Base-by-base conservation (phyloP, 92 coral and sea anemone species). In the Parazoanthus darwini region DNA sequence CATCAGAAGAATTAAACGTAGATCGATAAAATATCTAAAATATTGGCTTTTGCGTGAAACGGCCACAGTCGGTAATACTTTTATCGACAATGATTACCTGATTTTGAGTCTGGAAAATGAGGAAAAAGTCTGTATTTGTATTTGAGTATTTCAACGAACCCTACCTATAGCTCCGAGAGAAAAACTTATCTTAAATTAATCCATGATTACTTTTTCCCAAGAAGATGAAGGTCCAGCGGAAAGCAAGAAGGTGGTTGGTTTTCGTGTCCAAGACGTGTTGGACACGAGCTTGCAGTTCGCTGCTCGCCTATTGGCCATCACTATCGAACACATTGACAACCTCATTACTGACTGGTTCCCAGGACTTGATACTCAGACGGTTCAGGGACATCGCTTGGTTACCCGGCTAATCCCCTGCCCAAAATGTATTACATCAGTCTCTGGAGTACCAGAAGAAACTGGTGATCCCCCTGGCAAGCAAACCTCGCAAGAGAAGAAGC, bases 271-370 rank as follows among this genome's bases (percentile, higher is more conserved):
- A 87, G 91, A 98, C 18, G 98, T 97, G 11, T 86, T 90, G 42
- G 98, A 97, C 88, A 85, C 91, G 15, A 91, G 89, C 38, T 78
- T 94, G n/a, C 97, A 97, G 87, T 92, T 85, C n/a, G 96, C 99
- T 16, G 97, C 98, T 37, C 98, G 98, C 78, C 88, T 97, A 63
- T 88, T 97, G 56, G 97, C 99, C 66, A 91, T 97, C 72, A 91
- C 93, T 43, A 92, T 89, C 1, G 97, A 97, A 67, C 99, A 97
- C 94, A 94, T 97, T 56, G 99, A 97, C 88, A 97, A 96, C 16
- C 97, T 97, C 79, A 93, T 97, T 75, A 94, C 96, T 4, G 99
- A 97, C 90, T 97, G 99, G 99, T 97, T 95, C 92, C 99, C 99
- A 91, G 99, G 99, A 51, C 97, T 97, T 76, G 99, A 97, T 77